phyloP scores from a whole-genome alignment of 2,113 vertebrate genomes.

The Empidonax alnorum region DNA sequence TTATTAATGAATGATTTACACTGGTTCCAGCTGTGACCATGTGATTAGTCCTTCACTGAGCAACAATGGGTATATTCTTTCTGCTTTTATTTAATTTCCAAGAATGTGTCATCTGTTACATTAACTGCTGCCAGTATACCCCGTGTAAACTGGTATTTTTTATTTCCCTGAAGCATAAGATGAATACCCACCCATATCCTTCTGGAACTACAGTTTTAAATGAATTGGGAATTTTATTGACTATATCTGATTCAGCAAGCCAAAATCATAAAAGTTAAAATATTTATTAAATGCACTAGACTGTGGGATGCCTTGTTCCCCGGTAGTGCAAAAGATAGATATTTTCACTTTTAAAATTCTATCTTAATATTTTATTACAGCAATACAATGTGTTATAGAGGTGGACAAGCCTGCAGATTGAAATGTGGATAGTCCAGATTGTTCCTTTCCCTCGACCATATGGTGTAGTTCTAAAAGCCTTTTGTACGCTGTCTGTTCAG shows the following conservation, averaged over 20 bases:
- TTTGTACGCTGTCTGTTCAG: slow-evolving; percentile 83
- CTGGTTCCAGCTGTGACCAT: slow-evolving; percentile 80
- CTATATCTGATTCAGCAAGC: slow-evolving; percentile 55
- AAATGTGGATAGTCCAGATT: slow-evolving; percentile 82
- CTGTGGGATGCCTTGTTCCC: slow-evolving; percentile 50
- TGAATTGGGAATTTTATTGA: slow-evolving; percentile 67
- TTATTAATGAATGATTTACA: slow-evolving; percentile 81
- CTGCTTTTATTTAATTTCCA: slow-evolving; percentile 83
- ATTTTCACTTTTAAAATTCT: slow-evolving; percentile 73
- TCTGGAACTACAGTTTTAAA: slow-evolving; percentile 71
- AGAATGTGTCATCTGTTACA: slow-evolving; percentile 80
- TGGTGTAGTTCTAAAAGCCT: slow-evolving; percentile 86
- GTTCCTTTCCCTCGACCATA: slow-evolving; percentile 82
- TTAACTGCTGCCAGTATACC: slow-evolving; percentile 75
- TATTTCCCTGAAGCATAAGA: slow-evolving; percentile 74
- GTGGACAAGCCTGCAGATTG: slow-evolving; percentile 83
- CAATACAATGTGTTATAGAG: slow-evolving; percentile 81
- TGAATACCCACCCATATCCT: slow-evolving; percentile 73
- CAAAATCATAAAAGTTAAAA: slow-evolving; percentile 68
- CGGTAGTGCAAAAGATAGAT: slow-evolving; percentile 70
- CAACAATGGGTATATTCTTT: slow-evolving; percentile 78
- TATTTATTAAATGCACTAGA: slow-evolving; percentile 65
- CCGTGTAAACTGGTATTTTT: slow-evolving; percentile 69
- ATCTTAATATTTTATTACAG: slow-evolving; percentile 82
- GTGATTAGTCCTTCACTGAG: slow-evolving; percentile 77